Conservation (phyloP, 2,797 vertebrate species). For the Cirrhinus mrigala region DNA sequence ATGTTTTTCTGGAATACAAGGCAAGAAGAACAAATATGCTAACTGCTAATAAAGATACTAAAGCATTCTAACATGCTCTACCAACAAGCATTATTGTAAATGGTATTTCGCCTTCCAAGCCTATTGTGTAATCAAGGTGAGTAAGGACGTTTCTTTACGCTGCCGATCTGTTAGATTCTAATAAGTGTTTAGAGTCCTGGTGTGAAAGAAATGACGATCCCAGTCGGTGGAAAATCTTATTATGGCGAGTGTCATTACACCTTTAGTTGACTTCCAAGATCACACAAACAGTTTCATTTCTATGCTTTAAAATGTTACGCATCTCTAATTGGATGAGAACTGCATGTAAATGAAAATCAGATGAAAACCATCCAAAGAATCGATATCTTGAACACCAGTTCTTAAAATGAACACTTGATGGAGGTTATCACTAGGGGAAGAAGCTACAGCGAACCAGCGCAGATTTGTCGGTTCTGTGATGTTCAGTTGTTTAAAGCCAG, state of each 20-base stretch:
- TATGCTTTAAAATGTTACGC: conserved; percentile 8
- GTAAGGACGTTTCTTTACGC: conserved; percentile 48
- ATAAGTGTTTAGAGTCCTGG: conserved; percentile 53
- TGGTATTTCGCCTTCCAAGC: conserved; percentile 17
- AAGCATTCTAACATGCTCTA: not conserved
- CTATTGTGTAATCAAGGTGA: conserved; percentile 54
- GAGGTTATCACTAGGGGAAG: not conserved
- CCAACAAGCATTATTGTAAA: conserved; percentile 42
- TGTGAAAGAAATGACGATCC: conserved; percentile 50
- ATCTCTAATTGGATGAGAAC: conserved; percentile 21
- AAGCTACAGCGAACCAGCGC: not conserved
- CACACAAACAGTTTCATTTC: conserved; percentile 1
- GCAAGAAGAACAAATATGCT: not conserved
- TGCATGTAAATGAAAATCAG: conserved; percentile 30
- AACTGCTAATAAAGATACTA: not conserved
- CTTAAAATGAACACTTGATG: not conserved
- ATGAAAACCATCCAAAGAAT: conserved; percentile 15
- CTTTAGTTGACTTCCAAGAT: conserved; percentile 33
- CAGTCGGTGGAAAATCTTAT: conserved; percentile 44
- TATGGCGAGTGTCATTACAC: conserved; percentile 29
- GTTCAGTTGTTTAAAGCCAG: conserved; percentile 22
- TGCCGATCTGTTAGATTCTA: conserved; percentile 52
- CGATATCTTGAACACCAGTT: not conserved
- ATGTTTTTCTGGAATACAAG: not conserved
- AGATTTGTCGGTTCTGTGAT: conserved; percentile 12